Base-by-base conservation (phyloP, 2,797 vertebrate species). In the Perodicticus potto region DNA sequence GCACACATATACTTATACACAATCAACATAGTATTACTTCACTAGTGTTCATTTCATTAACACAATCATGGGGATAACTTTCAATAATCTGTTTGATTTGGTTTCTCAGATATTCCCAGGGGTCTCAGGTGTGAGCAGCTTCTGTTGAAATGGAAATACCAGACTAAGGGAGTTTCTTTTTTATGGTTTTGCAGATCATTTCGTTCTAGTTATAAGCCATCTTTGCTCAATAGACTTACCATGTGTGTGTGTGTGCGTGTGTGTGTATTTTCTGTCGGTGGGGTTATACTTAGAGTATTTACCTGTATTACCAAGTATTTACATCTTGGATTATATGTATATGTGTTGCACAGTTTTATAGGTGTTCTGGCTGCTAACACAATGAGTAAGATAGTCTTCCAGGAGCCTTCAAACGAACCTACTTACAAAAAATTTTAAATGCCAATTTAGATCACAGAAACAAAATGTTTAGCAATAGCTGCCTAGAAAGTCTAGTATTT, bases 71-170 rank as follows among this genome's bases (percentile, higher is more conserved):
- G 37, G 23, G 17, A 22, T 82, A 57, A 85, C 23, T 61, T 96
- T 91, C 57, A 97, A 72, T 69, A 85, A 89, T 77, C 45, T n/a
- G 77, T 74, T 93, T 59, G 80, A 89, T 89, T 53, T 55, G 73
- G 7, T 78, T 91, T 83, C 57, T 29, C 25, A 91, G 61, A 19
- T 80, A 59, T 73, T 83, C 53, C 27, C 29, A 12, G 2, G 13
- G 70, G 40, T 23, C 72, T 92, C 53, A 61, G 27, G 25, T 59
- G 37, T 20, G 77, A 78, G n/a, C 69, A 40, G 65, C 57, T 89
- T 87, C 63, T 76, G 17, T 61, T 91, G 82, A 92, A 89, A 83
- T 73, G 69, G 43, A 93, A 89, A 80, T 72, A 37, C 13, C 37
- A 65, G 27, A 73, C 53, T 40, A 37, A 88, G 65, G 13, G 78